A percentile compares a stretch with the other conserved stretches of the same genome.
phyloP scores from a whole-genome alignment of 2,888 invertebrate genomes.

The Lacanobia oleracea region DNA sequence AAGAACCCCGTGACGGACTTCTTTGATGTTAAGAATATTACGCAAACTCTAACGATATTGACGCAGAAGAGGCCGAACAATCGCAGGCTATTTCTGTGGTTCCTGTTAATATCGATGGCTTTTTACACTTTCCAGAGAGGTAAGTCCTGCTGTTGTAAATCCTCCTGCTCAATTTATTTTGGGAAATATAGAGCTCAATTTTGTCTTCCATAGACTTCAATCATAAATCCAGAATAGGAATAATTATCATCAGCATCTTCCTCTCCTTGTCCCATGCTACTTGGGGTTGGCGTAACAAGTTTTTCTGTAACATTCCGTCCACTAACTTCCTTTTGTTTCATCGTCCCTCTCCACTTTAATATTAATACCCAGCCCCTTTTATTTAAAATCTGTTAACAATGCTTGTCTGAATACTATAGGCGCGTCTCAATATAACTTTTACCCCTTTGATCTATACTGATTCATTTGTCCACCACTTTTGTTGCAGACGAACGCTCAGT shows the following conservation, averaged over 20 bases:
- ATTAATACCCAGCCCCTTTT: too few relatives aligned
- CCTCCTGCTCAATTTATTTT: background rate
- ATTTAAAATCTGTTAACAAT: background rate
- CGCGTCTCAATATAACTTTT: background rate
- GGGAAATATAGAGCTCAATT: background rate
- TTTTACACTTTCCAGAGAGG: conserved; percentile 95
- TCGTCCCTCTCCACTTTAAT: too few relatives aligned
- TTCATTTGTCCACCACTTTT: conserved; percentile 8
- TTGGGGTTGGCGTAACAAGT: too few relatives aligned
- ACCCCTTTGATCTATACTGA: background rate
- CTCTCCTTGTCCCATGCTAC: too few relatives aligned
- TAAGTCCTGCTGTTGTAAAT: conserved; percentile 63
- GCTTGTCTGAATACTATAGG: background rate
- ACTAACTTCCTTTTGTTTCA: too few relatives aligned
- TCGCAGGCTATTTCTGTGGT: conserved; percentile 91
- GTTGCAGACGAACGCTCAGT: conserved; percentile 94
- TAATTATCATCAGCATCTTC: too few relatives aligned
- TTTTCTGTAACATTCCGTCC: too few relatives aligned
- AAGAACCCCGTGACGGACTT: conserved; percentile 92
- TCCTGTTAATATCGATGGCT: conserved; percentile 94
- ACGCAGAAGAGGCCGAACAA: conserved; percentile 90
- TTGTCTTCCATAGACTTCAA: background rate
- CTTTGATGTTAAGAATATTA: conserved; percentile 93
- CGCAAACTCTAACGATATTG: conserved; percentile 91
- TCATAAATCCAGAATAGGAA: background rate